Evolutionary conservation across 2,113 vertebrate species (phyloP).

Genomic region (Clinocottus analis): DNA sequence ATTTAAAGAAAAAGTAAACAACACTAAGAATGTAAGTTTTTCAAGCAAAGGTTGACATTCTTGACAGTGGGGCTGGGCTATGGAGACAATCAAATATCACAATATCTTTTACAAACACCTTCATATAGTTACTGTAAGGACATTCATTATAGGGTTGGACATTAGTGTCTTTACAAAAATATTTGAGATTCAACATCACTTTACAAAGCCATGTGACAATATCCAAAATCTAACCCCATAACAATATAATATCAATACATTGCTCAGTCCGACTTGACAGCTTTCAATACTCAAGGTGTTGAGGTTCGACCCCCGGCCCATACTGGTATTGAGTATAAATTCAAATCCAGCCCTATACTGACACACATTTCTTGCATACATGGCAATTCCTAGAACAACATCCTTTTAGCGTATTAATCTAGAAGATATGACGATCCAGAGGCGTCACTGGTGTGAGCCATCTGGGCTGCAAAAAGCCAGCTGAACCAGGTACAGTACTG

Average conservation of each 20-base stretch:
- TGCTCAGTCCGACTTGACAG: not conserved
- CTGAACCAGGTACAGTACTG: constrained; percentile 28
- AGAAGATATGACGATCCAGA: constrained; percentile 24
- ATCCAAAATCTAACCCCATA: not conserved
- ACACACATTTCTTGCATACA: not conserved
- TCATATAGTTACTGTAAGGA: not conserved
- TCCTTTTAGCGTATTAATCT: not conserved
- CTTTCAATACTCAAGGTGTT: not conserved
- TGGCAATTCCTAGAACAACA: not conserved
- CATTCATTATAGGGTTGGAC: not conserved
- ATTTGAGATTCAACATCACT: too few species aligned
- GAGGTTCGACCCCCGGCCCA: not conserved
- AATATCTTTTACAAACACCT: too few species aligned
- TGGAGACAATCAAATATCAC: too few species aligned
- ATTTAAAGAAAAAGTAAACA: not conserved
- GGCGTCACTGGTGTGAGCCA: constrained; percentile 17
- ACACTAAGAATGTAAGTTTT: not conserved
- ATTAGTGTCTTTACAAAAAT: not conserved
- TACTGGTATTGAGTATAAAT: not conserved
- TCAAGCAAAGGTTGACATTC: not conserved
- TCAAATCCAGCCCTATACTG: not conserved
- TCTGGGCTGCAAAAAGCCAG: not conserved
- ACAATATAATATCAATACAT: not conserved
- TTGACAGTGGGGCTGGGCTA: not conserved
- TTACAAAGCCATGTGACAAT: not conserved